Conservation (phyloP, 1,140 invertebrate species). For the Euura saliciscinereae region DNA sequence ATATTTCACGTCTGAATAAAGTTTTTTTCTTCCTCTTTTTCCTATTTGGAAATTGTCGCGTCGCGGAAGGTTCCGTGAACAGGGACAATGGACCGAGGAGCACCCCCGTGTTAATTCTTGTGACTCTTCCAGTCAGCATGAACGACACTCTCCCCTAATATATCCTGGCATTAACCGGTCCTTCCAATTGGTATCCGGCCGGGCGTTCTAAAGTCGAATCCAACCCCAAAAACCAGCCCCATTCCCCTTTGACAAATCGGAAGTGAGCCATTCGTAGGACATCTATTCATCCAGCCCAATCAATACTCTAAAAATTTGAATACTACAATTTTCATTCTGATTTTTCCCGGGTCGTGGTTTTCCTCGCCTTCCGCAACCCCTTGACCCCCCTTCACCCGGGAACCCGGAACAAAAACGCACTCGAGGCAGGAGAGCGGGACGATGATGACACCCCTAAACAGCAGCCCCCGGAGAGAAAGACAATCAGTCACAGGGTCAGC, state of each 20-base stretch:
- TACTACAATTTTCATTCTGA: too few relatives aligned
- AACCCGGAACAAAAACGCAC: neutral
- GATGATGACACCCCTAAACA: slow-evolving; percentile 57
- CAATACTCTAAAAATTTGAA: neutral
- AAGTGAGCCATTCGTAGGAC: neutral
- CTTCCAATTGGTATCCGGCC: slow-evolving; percentile 2
- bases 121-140: neutral
- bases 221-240: neutral
- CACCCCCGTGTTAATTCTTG: neutral
- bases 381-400: slow-evolving; percentile 1
- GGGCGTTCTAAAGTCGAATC: neutral
- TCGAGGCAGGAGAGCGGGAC: slow-evolving; percentile 15
- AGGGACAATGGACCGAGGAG: neutral
- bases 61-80: neutral
- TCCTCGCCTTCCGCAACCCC: neutral
- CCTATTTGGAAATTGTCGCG: neutral
- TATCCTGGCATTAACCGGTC: slow-evolving; percentile 6
- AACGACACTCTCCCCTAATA: neutral
- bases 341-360: too few relatives aligned
- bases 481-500: slow-evolving; percentile 59
- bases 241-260: neutral
- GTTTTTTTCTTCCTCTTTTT: neutral
- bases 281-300: slow-evolving; percentile 7
- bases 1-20: neutral
- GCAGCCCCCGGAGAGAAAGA: slow-evolving; percentile 51